phyloP scores from a whole-genome alignment of 2,797 vertebrate species.

The Amblyraja radiata region DNA sequence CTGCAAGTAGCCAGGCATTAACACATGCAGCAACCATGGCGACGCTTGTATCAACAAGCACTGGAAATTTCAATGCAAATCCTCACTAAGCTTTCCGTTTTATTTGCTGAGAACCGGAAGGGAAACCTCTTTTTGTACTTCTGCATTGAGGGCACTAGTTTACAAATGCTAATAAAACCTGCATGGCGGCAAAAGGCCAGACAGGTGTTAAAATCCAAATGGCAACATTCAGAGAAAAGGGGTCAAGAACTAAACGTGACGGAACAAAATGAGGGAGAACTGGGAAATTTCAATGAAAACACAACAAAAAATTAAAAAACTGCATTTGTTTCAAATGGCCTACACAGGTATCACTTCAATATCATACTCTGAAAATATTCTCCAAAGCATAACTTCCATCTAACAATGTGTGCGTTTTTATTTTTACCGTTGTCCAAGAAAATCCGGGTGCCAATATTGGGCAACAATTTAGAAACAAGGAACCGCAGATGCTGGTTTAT shows the following conservation, averaged over 20 bases:
- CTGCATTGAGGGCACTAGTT: background rate
- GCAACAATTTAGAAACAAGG: background rate
- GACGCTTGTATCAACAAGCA: slow-evolving; percentile 7
- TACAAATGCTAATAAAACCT: slow-evolving; percentile 18
- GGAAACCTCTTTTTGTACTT: background rate
- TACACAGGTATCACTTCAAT: slow-evolving; percentile 26
- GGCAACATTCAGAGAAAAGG: slow-evolving; percentile 9
- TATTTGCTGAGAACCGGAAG: slow-evolving; percentile 20
- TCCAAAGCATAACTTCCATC: background rate
- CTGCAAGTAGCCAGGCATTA: background rate
- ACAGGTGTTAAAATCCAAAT: background rate
- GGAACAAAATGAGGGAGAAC: background rate
- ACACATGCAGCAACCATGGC: slow-evolving; percentile 30
- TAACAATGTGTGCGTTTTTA: background rate
- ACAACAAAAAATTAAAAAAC: slow-evolving; percentile 23
- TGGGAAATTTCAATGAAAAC: slow-evolving; percentile 15
- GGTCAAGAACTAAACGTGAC: slow-evolving; percentile 17
- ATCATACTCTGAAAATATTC: background rate
- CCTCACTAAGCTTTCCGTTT: background rate
- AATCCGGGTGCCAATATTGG: background rate
- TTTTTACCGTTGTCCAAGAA: background rate
- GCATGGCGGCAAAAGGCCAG: background rate
- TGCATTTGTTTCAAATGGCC: slow-evolving; percentile 27
- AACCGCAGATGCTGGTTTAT: too few species aligned
- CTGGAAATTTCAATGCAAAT: slow-evolving; percentile 21